These are phyloP conservation scores for Phenganax stokvisi DNA, from an alignment of 92 coral and sea anemone genomes.

Conservation along the genomic window DNA sequence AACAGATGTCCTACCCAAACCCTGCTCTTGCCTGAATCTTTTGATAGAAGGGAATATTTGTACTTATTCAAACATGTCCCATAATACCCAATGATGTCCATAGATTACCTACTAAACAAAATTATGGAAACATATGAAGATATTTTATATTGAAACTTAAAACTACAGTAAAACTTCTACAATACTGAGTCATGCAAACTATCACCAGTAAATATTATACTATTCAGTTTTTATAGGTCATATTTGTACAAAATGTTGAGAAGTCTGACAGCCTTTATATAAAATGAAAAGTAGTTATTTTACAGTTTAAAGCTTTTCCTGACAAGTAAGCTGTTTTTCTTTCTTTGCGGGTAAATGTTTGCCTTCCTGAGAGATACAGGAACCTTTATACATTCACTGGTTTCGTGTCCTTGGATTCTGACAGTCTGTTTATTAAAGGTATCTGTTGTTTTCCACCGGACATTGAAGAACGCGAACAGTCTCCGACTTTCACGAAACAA, in stretches of 20 bases:
- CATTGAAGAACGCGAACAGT: background rate
- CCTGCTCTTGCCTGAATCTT: constrained; percentile 5
- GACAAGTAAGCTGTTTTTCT: background rate
- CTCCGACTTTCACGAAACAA: background rate
- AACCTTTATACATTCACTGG: background rate
- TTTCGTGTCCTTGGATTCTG: constrained; percentile 9
- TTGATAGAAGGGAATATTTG: background rate
- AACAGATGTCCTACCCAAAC: background rate
- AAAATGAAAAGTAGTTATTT: background rate
- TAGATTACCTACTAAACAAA: no score
- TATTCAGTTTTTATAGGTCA: no score
- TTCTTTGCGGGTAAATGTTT: no score
- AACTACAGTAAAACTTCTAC: no score
- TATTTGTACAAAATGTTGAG: background rate
- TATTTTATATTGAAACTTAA: no score
- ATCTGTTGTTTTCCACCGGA: constrained; percentile 17
- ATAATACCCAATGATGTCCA: no score
- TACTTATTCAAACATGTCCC: no score
- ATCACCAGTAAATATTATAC: no score
- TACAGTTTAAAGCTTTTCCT: background rate
- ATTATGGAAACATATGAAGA: no score
- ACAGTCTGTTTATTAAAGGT: constrained; percentile 18
- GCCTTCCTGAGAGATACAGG: background rate
- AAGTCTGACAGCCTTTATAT: background rate
- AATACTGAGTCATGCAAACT: no score